Base-by-base conservation (phyloP, 2,888 invertebrate species). In the Lordiphosa fenestrarum region DNA sequence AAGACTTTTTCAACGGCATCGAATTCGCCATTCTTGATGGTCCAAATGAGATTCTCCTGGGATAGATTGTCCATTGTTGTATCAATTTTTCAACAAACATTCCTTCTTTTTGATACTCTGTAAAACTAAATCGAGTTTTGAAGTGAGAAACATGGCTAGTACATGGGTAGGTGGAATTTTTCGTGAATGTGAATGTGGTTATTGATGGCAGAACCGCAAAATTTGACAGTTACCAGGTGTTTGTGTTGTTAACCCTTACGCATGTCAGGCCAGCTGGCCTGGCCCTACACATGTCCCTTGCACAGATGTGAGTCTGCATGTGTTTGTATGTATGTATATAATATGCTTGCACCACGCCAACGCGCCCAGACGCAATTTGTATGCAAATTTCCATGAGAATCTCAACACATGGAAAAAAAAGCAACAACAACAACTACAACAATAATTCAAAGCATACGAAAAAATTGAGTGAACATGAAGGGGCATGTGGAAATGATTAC, bases 351-450 rank as follows among this genome's bases (percentile, higher is more conserved):
- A 36, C 21, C 38, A 38, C 37, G 52, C 44, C 38, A 23, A 62
- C 55, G 56, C 69, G 73, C 72, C 30, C 83, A 86, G 86, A 86
- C 86, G 86, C 86, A 86, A 86, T 86, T 86, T 86, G 87, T 86
- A 86, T 87, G 87, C 87, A 87, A 86, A 86, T 86, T 86, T 83
- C 75, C 78, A 84, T 85, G 87, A 73, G 84, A 82, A 80, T 76
- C 75, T 75, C 77, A 80, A 85, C 85, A 84, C 84, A 87, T 87
- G 83, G 78, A 73, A 72, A 75, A 75, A 15, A 72, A 70, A 67
- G 55, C 64, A 65, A 37, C 51, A 19, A 48, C 50, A 33, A 33
- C 15, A 66, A 60, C 47, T 60, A 42, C 56, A 65, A 53, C 63
- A 62, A 59, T 53, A 53, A 60, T 51, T 40, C 64, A 63, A 60